phyloP scores from a whole-genome alignment of 2,888 invertebrate genomes.

The Parascotia fuliginaria region DNA sequence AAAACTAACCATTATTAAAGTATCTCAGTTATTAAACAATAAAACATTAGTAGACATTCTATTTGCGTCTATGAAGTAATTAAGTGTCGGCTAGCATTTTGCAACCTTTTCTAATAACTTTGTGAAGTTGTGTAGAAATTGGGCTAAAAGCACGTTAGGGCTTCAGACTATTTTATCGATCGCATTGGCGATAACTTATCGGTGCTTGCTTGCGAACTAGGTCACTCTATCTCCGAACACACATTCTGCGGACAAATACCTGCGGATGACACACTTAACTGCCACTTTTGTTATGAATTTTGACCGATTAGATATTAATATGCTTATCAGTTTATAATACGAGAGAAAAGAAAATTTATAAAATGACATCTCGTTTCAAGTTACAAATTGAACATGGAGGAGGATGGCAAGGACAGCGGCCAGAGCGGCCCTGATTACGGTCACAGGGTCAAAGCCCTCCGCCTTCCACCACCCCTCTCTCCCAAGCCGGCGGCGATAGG shows the following conservation, averaged over 20 bases:
- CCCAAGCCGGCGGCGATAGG: slow-evolving; percentile 40
- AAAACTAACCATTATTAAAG: slow-evolving; percentile 49
- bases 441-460: slow-evolving; percentile 67
- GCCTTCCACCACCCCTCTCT: slow-evolving; percentile 39
- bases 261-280: slow-evolving; percentile 57
- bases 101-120: slow-evolving; percentile 38
- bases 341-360: slow-evolving; percentile 27
- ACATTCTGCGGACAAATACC: slow-evolving; percentile 50
- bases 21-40: slow-evolving; percentile 44
- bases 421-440: slow-evolving; percentile 60
- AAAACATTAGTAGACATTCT: slow-evolving; percentile 31
- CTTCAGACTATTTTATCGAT: slow-evolving; percentile 74
- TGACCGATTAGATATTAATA: slow-evolving; percentile 48
- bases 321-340: slow-evolving; percentile 16
- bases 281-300: slow-evolving; percentile 53
- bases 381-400: slow-evolving; percentile 12
- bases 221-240: slow-evolving; percentile 67
- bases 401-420: slow-evolving; percentile 37
- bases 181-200: slow-evolving; percentile 72
- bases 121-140: slow-evolving; percentile 37
- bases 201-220: slow-evolving; percentile 65
- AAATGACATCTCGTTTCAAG: slow-evolving; percentile 3
- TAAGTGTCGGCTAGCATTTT: slow-evolving; percentile 24
- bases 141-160: slow-evolving; percentile 37
- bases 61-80: slow-evolving; percentile 42